Base-by-base conservation (phyloP, 2,113 vertebrate genomes). In the Tragelaphus imberbis region DNA sequence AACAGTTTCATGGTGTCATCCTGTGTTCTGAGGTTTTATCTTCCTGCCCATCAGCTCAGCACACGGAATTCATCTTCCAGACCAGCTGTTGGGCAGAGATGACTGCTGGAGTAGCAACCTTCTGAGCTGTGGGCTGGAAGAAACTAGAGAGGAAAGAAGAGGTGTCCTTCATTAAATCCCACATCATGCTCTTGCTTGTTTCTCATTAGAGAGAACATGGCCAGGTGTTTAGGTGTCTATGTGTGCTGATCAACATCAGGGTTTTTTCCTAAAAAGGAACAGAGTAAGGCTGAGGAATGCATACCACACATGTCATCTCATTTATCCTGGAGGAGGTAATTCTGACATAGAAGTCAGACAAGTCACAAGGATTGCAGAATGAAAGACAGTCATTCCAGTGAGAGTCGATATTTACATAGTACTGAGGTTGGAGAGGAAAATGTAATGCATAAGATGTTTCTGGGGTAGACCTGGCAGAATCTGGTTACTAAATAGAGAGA, bases 131-230 rank as follows among this genome's bases (percentile, higher is more conserved):
- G 6, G 51, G 28, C 36, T 10, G 79, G 56, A 21, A 68, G 49
- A 23, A 61, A 13, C 10, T 19, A 61, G 33, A 36, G 14, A 21
- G 30, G 16, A 7, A 5, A 3, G 11, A 16, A 15, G 68, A 5
- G 36, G 33, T 25, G 19, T 47, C 51, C 30, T 23, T 30, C 25
- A 15, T 11, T 51, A 5, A 44, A 33, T 25, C 86, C 28, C 81
- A 2, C 0, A 1, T 7, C 44, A 1, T 23, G n/a, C 2, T 21
- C 47, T 4, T 1, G 12, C n/a, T 82, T 49, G 1, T 27, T 11
- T 58, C 36, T 49, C 36, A 4, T 36, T 44, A 47, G 81, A n/a
- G 44, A 61, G 58, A 88, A 15, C 11, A 9, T 5, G 30, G 65
- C n/a, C 84, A 4, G 12, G 23, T 7, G n/a, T 33, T 27, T 53